Evolutionary conservation across 2,113 vertebrate species (phyloP).

Genomic region (Perca schrenkii): DNA sequence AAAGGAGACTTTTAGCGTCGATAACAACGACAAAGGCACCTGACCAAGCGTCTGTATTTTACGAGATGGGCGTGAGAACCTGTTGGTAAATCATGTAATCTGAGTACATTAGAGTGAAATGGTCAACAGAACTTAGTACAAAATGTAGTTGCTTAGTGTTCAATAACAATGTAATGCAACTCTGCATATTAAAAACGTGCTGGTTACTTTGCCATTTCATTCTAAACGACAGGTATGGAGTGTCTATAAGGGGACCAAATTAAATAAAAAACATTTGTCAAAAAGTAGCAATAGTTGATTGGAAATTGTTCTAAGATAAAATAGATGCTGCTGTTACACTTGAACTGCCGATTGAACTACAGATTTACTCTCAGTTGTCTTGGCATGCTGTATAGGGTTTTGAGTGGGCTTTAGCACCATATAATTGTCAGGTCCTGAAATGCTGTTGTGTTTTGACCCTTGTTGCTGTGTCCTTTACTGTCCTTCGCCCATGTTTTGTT

Average conservation of each 20-base stretch:
- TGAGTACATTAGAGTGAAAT: too few species aligned
- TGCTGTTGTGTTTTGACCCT: slow-evolving; percentile 32
- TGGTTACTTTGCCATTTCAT: background rate
- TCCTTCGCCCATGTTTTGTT: slow-evolving; percentile 52
- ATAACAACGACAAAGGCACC: too few species aligned
- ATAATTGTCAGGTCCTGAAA: slow-evolving; percentile 39
- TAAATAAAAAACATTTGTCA: background rate
- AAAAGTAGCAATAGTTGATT: background rate
- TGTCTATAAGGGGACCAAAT: background rate
- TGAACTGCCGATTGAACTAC: slow-evolving; percentile 7
- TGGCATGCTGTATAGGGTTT: slow-evolving; percentile 2
- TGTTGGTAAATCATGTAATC: too few species aligned
- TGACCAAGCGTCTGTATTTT: too few species aligned
- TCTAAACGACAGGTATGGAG: background rate
- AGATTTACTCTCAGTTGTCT: background rate
- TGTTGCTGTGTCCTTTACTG: slow-evolving; percentile 42
- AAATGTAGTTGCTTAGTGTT: background rate
- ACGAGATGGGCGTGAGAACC: too few species aligned
- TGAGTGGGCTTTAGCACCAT: slow-evolving; percentile 9
- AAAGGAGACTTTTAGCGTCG: too few species aligned
- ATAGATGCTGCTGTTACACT: background rate
- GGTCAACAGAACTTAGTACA: background rate
- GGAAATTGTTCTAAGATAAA: background rate
- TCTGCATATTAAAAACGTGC: background rate
- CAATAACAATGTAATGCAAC: background rate